Evolutionary conservation across 64 coral and sea anemone species (phyloP), one percentile per base, ranked within the genome.

Genomic region (Exaiptasia diaphana): DNA sequence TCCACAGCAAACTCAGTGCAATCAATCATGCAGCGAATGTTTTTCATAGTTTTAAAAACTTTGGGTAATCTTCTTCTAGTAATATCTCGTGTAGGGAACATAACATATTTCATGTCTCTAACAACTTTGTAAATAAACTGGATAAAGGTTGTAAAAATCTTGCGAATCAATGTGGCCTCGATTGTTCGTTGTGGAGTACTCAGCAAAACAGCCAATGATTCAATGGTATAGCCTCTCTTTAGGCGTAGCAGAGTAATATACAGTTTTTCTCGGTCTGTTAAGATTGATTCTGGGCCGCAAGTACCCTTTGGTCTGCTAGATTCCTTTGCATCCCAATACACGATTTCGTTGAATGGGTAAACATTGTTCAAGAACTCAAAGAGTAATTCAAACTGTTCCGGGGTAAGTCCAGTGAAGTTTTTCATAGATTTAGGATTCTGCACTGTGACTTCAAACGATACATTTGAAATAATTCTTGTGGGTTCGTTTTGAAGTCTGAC

Each of bases 1-100:
- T 85, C 67, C 69, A 85, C 82, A 31, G 41, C 41, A 74, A 85
- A 85, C 62, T 85, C 82, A 73, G 67, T 85, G 69, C 81, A 84
- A 52, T 84, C 67, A 53, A 84, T 49, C 53, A 41, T 84, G 68
- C 81, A 84, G 27, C 81, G 41, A 54, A 74, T 71, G 8, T 70
- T 82, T 43, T 53, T 82, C 62, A 82, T 82, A 35, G 67, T 70
- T 70, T 70, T 70, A 38, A 70, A 70, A 70, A 70, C 67, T 38
- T 70, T 70, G 67, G 67, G 67, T 38, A 70, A 38, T 36, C 39
- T 36, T 38, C 57, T 80, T 36, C 76, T 80, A 41, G 63, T 26
- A 36, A 54, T 36, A 43, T 57, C 76, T 38, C 76, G 31, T 62
- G 54, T 34, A 41, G 76, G 76, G 63, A 80, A 80, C 53, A 80